phyloP scores from a whole-genome alignment of 2,113 vertebrate species.

The Cebus imitator region DNA sequence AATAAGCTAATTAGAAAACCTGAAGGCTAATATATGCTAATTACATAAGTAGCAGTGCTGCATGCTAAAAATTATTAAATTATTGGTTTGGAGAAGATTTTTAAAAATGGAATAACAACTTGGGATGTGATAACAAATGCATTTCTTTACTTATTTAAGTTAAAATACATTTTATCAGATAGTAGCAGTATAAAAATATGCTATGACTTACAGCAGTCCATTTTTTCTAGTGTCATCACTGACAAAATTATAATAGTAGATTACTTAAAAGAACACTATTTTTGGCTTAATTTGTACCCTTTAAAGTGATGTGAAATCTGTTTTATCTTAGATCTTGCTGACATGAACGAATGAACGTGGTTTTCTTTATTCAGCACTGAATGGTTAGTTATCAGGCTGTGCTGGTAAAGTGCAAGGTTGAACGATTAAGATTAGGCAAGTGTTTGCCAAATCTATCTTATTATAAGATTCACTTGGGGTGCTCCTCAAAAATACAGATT shows the following conservation, averaged over 20 bases:
- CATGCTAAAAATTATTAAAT: background rate
- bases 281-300: background rate
- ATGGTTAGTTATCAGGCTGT: background rate
- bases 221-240: background rate
- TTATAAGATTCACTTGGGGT: background rate
- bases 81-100: background rate
- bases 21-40: background rate
- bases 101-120: background rate
- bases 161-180: background rate
- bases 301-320: background rate
- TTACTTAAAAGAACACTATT: background rate
- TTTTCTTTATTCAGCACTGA: background rate
- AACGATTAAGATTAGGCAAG: background rate
- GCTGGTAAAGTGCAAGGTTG: background rate
- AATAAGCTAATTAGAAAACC: background rate
- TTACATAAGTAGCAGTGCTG: background rate
- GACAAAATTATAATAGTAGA: background rate
- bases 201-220: background rate
- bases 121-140: background rate
- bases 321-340: background rate
- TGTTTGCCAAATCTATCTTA: background rate
- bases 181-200: background rate
- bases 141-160: background rate
- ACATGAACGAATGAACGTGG: background rate
- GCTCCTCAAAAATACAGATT: background rate